These are phyloP conservation scores for Plutella xylostella DNA, from an alignment of 2,888 invertebrate genomes.

Conservation along the genomic window DNA sequence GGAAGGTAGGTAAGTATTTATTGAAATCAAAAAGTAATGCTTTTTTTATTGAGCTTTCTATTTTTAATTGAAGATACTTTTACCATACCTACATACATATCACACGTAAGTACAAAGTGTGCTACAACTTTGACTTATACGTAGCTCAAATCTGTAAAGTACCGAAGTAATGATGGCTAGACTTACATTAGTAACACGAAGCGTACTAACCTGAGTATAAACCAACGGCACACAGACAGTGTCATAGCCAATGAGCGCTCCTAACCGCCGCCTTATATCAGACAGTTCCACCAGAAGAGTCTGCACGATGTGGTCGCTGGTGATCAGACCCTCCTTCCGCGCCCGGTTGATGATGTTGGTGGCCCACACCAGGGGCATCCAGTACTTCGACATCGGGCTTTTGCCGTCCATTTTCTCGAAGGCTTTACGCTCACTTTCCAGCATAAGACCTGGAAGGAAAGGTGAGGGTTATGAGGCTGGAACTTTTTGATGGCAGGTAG, in stretches of 20 bases:
- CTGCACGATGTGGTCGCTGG: constrained; percentile 92
- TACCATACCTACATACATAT: no score
- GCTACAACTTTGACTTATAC: no score
- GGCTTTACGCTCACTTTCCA: constrained; percentile 91
- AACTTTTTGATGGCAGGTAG: constrained; percentile 7
- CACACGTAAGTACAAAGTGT: no score
- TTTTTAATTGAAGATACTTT: no score
- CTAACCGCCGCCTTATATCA: constrained; percentile 85
- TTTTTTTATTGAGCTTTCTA: no score
- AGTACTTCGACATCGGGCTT: constrained; percentile 89
- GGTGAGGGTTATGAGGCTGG: no score
- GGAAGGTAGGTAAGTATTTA: no score
- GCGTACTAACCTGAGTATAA: constrained; percentile 82
- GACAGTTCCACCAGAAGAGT: constrained; percentile 90
- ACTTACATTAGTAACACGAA: no score
- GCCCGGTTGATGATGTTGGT: constrained; percentile 92
- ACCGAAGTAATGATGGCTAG: no score
- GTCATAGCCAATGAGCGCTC: constrained; percentile 89
- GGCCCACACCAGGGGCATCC: constrained; percentile 95
- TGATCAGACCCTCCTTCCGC: constrained; percentile 84
- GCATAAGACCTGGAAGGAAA: constrained; percentile 79
- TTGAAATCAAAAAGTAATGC: no score
- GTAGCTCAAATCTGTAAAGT: no score
- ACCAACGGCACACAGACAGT: constrained; percentile 93
- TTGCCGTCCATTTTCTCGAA: constrained; percentile 91